phyloP scores from a whole-genome alignment of 1,140 invertebrate genomes.

The Pseudoatta argentina region DNA sequence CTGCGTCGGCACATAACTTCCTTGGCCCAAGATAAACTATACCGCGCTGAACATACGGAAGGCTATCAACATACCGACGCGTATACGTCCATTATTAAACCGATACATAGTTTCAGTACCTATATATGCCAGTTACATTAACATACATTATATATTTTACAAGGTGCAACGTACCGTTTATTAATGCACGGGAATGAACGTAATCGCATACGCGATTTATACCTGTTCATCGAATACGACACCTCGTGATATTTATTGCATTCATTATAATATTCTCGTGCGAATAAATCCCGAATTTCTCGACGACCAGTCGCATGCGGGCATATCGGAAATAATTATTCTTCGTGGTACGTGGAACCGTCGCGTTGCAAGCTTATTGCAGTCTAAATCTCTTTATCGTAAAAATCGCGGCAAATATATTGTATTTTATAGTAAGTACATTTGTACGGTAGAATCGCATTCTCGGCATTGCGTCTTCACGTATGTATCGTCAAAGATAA shows the following conservation, averaged over 20 bases:
- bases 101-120: conserved; percentile 39
- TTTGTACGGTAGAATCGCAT: conserved; percentile 6
- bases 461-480: not conserved
- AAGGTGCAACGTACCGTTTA: conserved; percentile 15
- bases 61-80: conserved; percentile 26
- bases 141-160: conserved; percentile 33
- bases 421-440: not conserved
- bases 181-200: conserved; percentile 32
- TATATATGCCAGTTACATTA: conserved; percentile 33
- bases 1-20: conserved; percentile 28
- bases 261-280: conserved; percentile 14
- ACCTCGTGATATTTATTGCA: conserved; percentile 45
- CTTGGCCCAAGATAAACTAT: conserved; percentile 45
- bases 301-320: not conserved
- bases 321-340: conserved; percentile 32
- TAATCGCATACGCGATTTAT: conserved; percentile 19
- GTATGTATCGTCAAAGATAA: conserved; percentile 35
- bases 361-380: not conserved
- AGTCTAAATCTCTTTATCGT: conserved; percentile 25
- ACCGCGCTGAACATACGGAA: conserved; percentile 18
- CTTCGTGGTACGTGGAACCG: not conserved
- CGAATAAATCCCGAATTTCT: conserved; percentile 47
- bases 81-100: conserved; percentile 48
- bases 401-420: conserved; percentile 1
- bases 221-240: conserved; percentile 22